Evolutionary conservation across 2,797 vertebrate genomes (phyloP).

Genomic region (Halcyon badia): DNA sequence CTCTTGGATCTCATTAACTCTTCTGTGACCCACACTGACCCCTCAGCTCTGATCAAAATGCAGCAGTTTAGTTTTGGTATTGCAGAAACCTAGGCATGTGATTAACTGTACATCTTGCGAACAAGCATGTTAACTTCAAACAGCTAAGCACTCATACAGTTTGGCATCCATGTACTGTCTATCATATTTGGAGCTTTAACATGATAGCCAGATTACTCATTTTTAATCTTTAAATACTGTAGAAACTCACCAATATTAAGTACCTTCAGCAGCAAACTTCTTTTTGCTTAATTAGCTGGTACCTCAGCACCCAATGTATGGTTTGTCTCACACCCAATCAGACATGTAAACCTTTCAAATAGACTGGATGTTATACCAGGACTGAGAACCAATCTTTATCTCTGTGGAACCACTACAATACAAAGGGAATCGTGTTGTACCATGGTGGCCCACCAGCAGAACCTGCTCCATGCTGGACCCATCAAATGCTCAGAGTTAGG

Average conservation of each 20-base stretch:
- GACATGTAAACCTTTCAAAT: background rate
- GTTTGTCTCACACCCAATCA: background rate
- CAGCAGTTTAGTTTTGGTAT: background rate
- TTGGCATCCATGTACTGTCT: background rate
- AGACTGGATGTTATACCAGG: background rate
- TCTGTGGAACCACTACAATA: background rate
- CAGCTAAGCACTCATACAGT: background rate
- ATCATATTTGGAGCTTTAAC: background rate
- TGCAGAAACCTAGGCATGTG: background rate
- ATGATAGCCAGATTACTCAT: background rate
- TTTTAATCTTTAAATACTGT: background rate
- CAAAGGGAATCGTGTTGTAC: background rate
- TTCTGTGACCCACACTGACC: background rate
- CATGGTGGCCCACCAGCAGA: background rate
- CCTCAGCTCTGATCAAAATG: background rate
- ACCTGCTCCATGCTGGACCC: background rate
- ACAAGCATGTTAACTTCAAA: background rate
- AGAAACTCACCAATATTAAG: background rate
- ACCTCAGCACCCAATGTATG: background rate
- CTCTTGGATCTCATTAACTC: background rate
- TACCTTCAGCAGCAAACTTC: background rate
- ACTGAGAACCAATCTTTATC: background rate
- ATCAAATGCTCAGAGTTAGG: background rate
- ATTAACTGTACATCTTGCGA: background rate
- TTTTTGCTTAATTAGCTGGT: background rate